Evolutionary conservation across 2,797 vertebrate species (phyloP), one percentile per base, ranked within the genome.

Genomic region (Emys orbicularis): DNA sequence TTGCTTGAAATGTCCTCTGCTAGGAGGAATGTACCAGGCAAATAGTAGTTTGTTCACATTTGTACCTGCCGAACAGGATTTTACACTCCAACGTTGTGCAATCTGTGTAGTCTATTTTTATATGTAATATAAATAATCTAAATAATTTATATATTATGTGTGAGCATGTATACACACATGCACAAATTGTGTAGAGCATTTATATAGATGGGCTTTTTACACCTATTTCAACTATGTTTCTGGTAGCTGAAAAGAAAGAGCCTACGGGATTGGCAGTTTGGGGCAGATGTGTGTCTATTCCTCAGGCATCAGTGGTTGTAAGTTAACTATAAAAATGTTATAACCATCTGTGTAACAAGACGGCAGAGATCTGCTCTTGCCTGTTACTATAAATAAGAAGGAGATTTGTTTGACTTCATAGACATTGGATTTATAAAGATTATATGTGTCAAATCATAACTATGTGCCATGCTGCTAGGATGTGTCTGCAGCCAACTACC

Each of bases 271-370:
- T 98, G 97, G 96, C 97, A 97, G 90, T 98, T 96, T 95, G 29
- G 86, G 97, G 96, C 98, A 98, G 98, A 97, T 98, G 97, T 98
- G 97, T 96, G 81, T 96, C 96, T 97, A 91, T 97, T 98, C 97
- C 98, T 98, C 96, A 95, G 95, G 97, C 96, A 95, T 98, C 96
- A 94, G 95, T 98, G 97, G 97, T 96, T 98, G 94, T 97, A 97
- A 97, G 97, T 97, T 98, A 97, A 98, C 97, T 97, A 96, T 97
- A 97, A 96, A 98, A 98, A 98, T 88, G 92, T 97, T 97, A 94
- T 88, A 96, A 47, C 98, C 98, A 97, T 98, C 98, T 98, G 98
- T 97, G 98, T 97, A 97, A 97, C 97, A 97, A 97, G 98, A 97
- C 37, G 27, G 91, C 96, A 93, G 86, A 97, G 94, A 96, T 97